Percentiles rank a stretch among this genome's conserved stretches.
Evolutionary conservation across 2,888 invertebrate species (phyloP).

Genomic region (Cheilosia pagana): DNA sequence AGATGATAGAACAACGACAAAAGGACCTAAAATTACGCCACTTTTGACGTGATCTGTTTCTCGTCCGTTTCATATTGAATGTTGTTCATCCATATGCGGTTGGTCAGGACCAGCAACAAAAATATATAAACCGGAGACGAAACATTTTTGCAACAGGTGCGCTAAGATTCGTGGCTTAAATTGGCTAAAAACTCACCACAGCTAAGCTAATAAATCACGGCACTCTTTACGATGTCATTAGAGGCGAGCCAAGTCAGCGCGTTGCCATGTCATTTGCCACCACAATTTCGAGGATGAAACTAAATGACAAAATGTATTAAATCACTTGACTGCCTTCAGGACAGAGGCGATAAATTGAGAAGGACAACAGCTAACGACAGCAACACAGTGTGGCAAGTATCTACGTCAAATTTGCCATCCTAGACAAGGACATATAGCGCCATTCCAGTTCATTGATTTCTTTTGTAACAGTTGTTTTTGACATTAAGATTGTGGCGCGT

Average conservation of each 20-base stretch:
- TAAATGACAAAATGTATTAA: constrained; percentile 75
- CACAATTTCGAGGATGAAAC: constrained; percentile 58
- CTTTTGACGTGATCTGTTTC: constrained; percentile 52
- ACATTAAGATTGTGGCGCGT: constrained; percentile 79
- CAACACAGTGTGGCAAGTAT: constrained; percentile 9
- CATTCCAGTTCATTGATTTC: constrained; percentile 84
- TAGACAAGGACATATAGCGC: constrained; percentile 56
- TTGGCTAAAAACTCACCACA: constrained; percentile 23
- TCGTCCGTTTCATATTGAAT: constrained; percentile 56
- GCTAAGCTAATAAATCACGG: constrained; percentile 61
- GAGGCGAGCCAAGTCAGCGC: constrained; percentile 24
- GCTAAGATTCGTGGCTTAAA: constrained; percentile 37
- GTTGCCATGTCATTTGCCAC: constrained; percentile 70
- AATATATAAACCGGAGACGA: constrained; percentile 2
- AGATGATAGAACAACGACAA: constrained; percentile 25
- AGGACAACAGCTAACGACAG: constrained; percentile 10
- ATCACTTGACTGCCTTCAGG: constrained; percentile 69
- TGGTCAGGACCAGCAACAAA: constrained; percentile 46
- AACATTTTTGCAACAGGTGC: constrained; percentile 63
- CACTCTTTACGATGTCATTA: constrained; percentile 63
- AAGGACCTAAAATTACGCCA: constrained; percentile 35
- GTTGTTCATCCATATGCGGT: constrained; percentile 70
- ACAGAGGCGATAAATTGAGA: constrained; percentile 70
- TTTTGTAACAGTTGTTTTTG: constrained; percentile 84
- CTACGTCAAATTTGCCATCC: constrained; percentile 40